These are phyloP conservation scores for Candidula unifasciata DNA, from an alignment of 2,888 invertebrate genomes.

Conservation along the genomic window DNA sequence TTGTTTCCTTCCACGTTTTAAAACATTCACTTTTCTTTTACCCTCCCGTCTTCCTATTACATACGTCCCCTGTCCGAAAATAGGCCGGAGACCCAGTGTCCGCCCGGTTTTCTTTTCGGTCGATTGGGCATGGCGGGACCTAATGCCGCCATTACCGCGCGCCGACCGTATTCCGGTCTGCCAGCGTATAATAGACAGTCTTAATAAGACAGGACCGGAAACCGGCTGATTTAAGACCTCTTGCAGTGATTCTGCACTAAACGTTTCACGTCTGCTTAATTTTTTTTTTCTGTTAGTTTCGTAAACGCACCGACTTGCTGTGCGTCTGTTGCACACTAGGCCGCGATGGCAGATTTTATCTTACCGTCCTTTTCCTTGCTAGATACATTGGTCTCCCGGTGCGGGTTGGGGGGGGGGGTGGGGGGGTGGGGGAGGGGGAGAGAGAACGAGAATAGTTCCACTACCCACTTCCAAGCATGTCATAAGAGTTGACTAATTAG, in stretches of 20 bases:
- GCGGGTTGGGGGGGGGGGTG: no score
- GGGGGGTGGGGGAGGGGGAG: no score
- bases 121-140: neutral
- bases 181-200: constrained; percentile 22
- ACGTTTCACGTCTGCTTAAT: no score
- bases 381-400: no score
- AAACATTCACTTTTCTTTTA: neutral
- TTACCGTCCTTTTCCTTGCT: no score
- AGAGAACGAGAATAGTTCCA: no score
- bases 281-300: no score
- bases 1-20: neutral
- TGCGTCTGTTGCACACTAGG: neutral
- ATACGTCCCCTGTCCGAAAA: neutral
- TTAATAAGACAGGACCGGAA: constrained; percentile 42
- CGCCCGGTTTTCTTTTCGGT: neutral
- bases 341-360: no score
- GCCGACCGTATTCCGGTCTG: constrained; percentile 36
- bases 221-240: constrained; percentile 26
- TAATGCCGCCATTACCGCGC: constrained; percentile 28
- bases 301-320: neutral
- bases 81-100: constrained; percentile 16
- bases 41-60: constrained; percentile 5
- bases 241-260: neutral
- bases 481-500: no score
- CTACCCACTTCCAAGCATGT: no score